Evolutionary conservation across 2,888 invertebrate species (phyloP).

Genomic region (Bombylius major): DNA sequence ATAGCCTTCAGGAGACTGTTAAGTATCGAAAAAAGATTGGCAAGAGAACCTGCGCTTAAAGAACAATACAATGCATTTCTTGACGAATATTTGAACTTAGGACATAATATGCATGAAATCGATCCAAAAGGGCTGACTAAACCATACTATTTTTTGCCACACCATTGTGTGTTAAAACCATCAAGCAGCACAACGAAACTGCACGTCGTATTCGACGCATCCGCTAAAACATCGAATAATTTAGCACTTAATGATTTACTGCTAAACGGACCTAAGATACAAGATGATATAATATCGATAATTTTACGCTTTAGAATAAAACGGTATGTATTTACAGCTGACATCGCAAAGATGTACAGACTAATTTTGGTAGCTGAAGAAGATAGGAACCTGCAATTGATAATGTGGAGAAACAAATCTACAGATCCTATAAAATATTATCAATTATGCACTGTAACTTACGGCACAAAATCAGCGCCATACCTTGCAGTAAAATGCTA

Average conservation of each 20-base stretch:
- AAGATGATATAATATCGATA: background rate
- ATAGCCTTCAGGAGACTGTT: slow-evolving; percentile 11
- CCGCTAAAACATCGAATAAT: background rate
- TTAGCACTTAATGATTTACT: background rate
- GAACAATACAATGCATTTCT: background rate
- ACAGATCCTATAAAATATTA: slow-evolving; percentile 4
- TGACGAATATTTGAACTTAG: background rate
- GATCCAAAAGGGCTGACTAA: background rate
- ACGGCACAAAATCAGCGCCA: slow-evolving; percentile 8
- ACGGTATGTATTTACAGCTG: background rate
- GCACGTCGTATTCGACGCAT: background rate
- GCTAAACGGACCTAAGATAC: background rate
- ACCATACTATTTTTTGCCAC: background rate
- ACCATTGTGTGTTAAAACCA: background rate
- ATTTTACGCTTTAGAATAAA: background rate
- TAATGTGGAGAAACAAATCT: slow-evolving; percentile 6
- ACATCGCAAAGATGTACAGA: slow-evolving; percentile 11
- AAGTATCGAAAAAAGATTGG: slow-evolving; percentile 13
- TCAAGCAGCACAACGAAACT: background rate
- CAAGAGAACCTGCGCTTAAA: slow-evolving; percentile 3
- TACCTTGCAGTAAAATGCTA: slow-evolving; percentile 4
- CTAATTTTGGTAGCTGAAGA: slow-evolving; percentile 1
- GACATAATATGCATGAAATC: background rate
- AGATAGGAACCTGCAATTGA: slow-evolving; percentile 6
- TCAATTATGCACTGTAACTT: background rate